Evolutionary conservation across 2,797 vertebrate species (phyloP).

Genomic region (Mus caroli): DNA sequence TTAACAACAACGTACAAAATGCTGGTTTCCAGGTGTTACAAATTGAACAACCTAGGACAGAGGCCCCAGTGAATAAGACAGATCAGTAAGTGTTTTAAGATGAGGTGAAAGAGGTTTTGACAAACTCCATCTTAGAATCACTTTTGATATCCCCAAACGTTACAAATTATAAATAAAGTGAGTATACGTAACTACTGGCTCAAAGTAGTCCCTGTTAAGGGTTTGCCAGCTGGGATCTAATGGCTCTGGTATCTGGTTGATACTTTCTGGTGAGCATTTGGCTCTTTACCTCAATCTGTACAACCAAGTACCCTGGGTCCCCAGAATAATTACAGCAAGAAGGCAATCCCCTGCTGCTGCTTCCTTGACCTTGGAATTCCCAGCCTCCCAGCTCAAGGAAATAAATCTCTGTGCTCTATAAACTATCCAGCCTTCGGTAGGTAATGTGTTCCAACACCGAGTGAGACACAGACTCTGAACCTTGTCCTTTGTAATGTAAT

Average conservation of each 20-base stretch:
- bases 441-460: neutral
- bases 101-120: slow-evolving; percentile 84
- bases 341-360: neutral
- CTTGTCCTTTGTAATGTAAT: slow-evolving; percentile 1
- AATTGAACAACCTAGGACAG: neutral
- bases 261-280: slow-evolving; percentile 65
- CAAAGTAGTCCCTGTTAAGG: slow-evolving; percentile 85
- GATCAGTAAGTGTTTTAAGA: slow-evolving; percentile 86
- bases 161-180: slow-evolving; percentile 90
- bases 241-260: slow-evolving; percentile 45
- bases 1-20: neutral
- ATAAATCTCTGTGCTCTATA: neutral
- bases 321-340: neutral
- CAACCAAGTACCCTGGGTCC: slow-evolving; percentile 9
- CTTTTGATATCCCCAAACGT: slow-evolving; percentile 88
- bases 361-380: neutral
- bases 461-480: neutral
- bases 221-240: slow-evolving; percentile 76
- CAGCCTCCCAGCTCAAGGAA: neutral
- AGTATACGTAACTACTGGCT: slow-evolving; percentile 86
- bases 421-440: neutral
- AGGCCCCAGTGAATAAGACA: slow-evolving; percentile 72
- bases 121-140: slow-evolving; percentile 87
- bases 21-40: neutral
- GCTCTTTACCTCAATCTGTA: slow-evolving; percentile 59